A percentile compares a stretch with the other conserved stretches of the same genome.
Evolutionary conservation across 2,797 vertebrate species (phyloP).

Genomic region (Octomys mimax): DNA sequence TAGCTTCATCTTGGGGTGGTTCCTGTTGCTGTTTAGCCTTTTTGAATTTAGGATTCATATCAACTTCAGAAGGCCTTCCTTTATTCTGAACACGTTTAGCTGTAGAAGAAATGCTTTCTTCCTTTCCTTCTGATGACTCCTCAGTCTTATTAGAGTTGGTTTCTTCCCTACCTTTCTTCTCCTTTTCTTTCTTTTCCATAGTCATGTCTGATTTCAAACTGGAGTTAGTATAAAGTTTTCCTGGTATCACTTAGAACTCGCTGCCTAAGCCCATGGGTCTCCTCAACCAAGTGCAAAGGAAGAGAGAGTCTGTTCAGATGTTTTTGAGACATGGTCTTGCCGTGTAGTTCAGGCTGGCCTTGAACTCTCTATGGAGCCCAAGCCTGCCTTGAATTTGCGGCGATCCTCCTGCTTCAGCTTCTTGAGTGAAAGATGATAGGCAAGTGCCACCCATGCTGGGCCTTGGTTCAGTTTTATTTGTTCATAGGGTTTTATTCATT

Average conservation of each 20-base stretch:
- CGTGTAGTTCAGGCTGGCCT: background rate
- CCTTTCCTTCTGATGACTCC: conserved; percentile 70
- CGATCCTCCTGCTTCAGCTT: background rate
- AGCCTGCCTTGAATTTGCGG: background rate
- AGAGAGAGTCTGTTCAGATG: background rate
- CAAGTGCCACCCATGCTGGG: background rate
- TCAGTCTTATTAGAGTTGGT: conserved; percentile 70
- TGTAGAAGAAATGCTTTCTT: conserved; percentile 81
- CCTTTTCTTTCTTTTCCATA: conserved; percentile 59
- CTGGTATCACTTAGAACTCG: conserved; percentile 38
- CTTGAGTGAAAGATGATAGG: background rate
- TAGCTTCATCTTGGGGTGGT: conserved; percentile 63
- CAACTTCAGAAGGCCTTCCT: conserved; percentile 72
- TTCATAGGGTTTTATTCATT: background rate
- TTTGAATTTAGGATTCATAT: conserved; percentile 86
- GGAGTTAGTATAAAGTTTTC: conserved; percentile 55
- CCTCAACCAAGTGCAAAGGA: conserved; percentile 74
- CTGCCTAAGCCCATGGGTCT: accelerated
- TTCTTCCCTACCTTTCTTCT: conserved; percentile 83
- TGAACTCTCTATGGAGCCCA: background rate
- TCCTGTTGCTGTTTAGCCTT: conserved; percentile 89
- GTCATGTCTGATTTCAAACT: conserved; percentile 68
- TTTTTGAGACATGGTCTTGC: background rate
- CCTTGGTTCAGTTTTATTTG: background rate
- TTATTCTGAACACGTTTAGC: conserved; percentile 84